Base-by-base conservation (phyloP, 1,140 invertebrate genomes). In the Diprion similis region DNA sequence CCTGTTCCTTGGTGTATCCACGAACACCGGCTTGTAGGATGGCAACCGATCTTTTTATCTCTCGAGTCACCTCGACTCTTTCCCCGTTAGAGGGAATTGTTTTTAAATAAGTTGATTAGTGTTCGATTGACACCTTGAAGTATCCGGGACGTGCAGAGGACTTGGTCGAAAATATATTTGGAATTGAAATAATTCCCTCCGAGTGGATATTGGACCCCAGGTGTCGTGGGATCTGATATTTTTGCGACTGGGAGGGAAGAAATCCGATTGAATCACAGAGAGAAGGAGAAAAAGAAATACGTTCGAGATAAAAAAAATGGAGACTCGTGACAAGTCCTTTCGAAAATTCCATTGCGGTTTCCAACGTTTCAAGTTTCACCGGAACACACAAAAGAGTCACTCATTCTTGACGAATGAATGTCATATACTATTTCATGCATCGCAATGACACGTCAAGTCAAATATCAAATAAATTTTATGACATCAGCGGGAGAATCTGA, bases 21-120 rank as follows among this genome's bases (percentile, higher is more conserved):
- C 51, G 51, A 9, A 59, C 51, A 59, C n/a, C 11, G 51, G 51
- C 9, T 59, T 9, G 9, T 59, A 59, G 51, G 6, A 13, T 59
- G n/a, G 51, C 51, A 59, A 59, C 51, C 51, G 51, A 59, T 59
- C 11, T 59, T 59, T 59, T 59, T 59, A 59, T 59, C 51, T 59
- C n/a, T 37, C 11, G 51, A 59, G 51, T 59, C 51, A 59, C 51
- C 51, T 59, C n/a, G 51, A 37, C 24, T 37, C 51, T 59, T 17
- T 59, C n/a, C 11, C 11, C 4, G 11, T 0, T 17, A 8, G 51
- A 59, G 51, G 51, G n/a, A 59, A 59, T 59, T 59, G 51, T 59
- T 59, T 59, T 59, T 59, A 17, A 59, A 59, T 59, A 59, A 59
- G 51, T 59, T 59, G 51, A 59, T 59, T 59, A 59, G 51, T 13